These are phyloP conservation scores for Phylloscopus trochiloides DNA, from an alignment of 2,113 vertebrate genomes.

Conservation along the genomic window DNA sequence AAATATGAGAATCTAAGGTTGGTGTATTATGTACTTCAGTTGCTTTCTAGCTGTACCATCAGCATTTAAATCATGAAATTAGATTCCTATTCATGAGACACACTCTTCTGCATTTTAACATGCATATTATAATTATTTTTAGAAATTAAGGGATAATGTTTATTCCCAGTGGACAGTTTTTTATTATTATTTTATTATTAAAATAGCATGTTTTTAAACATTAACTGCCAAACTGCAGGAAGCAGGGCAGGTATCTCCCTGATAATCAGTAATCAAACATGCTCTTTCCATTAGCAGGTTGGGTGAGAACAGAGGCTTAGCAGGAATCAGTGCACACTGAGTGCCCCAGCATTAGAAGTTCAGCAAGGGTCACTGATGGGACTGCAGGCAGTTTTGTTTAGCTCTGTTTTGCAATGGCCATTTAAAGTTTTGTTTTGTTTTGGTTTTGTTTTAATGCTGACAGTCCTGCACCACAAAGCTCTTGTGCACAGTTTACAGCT, in stretches of 20 bases:
- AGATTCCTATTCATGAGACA: slow-evolving; percentile 50
- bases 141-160: slow-evolving; percentile 34
- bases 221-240: not conserved
- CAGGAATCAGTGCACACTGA: not conserved
- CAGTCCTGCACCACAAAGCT: not conserved
- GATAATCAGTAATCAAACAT: not conserved
- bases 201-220: not conserved
- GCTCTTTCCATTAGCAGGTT: not conserved
- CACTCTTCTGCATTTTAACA: slow-evolving; percentile 40
- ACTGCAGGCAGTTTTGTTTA: not conserved
- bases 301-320: not conserved
- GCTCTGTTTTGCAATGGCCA: not conserved
- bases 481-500: not conserved
- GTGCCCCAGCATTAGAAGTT: not conserved
- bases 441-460: not conserved
- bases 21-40: slow-evolving; percentile 25
- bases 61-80: slow-evolving; percentile 52
- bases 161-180: not conserved
- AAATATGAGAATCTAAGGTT: slow-evolving; percentile 13
- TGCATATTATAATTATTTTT: slow-evolving; percentile 44
- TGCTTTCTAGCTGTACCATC: slow-evolving; percentile 30
- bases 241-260: not conserved
- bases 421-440: not conserved
- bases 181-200: not conserved
- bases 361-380: not conserved